A percentile compares a stretch with the other conserved stretches of the same genome.
Conservation (phyloP, 2,797 vertebrate species). For the Channallabes apus region DNA sequence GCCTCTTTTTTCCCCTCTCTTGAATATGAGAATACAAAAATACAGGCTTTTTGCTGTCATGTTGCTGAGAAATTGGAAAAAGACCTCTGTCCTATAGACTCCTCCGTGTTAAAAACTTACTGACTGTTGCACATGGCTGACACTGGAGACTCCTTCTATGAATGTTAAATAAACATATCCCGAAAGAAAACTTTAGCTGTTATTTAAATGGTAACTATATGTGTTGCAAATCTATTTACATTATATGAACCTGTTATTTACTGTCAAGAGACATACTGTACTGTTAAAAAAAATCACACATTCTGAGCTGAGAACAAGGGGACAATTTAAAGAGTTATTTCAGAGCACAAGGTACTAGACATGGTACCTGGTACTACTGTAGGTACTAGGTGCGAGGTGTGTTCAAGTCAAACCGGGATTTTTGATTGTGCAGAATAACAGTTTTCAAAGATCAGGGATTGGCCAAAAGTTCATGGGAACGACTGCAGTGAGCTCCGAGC, state of each 20-base stretch:
- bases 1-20: not conserved
- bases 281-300: not conserved
- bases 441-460: no score
- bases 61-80: not conserved
- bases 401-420: no score
- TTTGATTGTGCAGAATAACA: no score
- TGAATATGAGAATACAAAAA: not conserved
- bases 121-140: not conserved
- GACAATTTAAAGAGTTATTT: not conserved
- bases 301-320: not conserved
- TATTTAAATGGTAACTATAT: not conserved
- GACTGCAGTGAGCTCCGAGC: no score
- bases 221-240: not conserved
- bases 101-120: not conserved
- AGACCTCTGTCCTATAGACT: not conserved
- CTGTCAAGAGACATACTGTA: no score
- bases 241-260: not conserved
- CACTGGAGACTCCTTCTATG: not conserved
- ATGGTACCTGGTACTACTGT: no score
- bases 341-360: no score
- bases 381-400: no score
- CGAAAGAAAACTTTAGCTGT: not conserved
- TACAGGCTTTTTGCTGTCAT: not conserved
- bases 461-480: no score
- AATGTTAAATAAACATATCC: not conserved